Base-by-base conservation (phyloP, 2,888 invertebrate genomes). In the Pterostichus madidus region DNA sequence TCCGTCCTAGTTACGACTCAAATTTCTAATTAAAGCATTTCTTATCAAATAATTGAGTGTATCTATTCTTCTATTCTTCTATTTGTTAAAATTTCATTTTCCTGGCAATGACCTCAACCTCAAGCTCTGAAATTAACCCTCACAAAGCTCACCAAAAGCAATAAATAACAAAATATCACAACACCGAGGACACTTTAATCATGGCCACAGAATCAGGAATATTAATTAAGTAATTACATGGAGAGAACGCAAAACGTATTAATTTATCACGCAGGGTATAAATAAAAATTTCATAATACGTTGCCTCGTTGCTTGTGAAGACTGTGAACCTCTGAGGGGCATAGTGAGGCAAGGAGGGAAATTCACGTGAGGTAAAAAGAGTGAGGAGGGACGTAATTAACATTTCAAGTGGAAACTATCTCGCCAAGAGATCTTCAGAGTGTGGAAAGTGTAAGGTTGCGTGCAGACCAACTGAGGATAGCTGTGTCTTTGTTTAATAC, bases 381-480 rank as follows among this genome's bases (percentile, higher is more conserved):
- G 39, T 17, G 56, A 68, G 68, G 39, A 44, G 64, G 32, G 13
- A 75, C 79, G 71, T 80, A 80, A 80, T 80, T 80, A 80, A 80
- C 80, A 80, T 80, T 80, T 80, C 80, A 80, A 80, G 68, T 71
- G 53, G 80, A 71, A 71, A 80, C 71, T 71, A 80, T 80, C 80
- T 49, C 35, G 71, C 46, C n/a, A 6, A 17, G 80, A 32, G 68
- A 80, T 80, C 80, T 59, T 44, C 59, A n/a, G 13, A 11, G 64
- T 32, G 11, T n/a, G 49, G 75, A 71, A 44, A 71, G 39, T 71
- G 24, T 56, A 13, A 71, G 68, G 39, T 71, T 44, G 68, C 68
- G 68, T 71, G 68, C 13, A 24, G 32, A 75, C 75, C 5, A 15
- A 75, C 52, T 5, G 1, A 24, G 52, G 35, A 49, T 24, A 13